Conservation (phyloP, 2,113 vertebrate species). For the Barbus barbus region DNA sequence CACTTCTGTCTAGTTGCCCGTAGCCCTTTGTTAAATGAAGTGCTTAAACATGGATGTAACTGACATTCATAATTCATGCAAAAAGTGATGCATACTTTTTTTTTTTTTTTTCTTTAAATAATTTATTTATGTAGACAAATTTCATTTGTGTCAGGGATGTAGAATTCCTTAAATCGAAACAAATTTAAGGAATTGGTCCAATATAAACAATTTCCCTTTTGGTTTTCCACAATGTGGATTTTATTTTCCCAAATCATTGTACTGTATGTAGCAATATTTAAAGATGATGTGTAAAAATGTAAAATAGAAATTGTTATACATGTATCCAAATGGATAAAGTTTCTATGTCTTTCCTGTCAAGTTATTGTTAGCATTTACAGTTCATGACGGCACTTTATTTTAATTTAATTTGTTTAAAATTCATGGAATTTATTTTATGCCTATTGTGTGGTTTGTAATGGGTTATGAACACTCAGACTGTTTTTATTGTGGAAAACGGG, state of each 20-base stretch:
- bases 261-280: conserved; percentile 79
- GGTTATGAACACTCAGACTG: conserved; percentile 28
- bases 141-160: conserved; percentile 48
- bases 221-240: conserved; percentile 72
- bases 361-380: conserved; percentile 67
- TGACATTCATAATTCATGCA: conserved; percentile 23
- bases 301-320: conserved; percentile 73
- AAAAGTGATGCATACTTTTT: conserved; percentile 40
- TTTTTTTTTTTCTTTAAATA: neutral
- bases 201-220: conserved; percentile 59
- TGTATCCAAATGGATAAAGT: conserved; percentile 69
- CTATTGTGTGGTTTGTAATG: conserved; percentile 39
- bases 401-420: conserved; percentile 36
- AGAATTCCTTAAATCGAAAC: conserved; percentile 15
- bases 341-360: conserved; percentile 67
- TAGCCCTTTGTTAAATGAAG: conserved; percentile 12
- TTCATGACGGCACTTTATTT: conserved; percentile 64
- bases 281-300: conserved; percentile 75
- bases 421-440: neutral
- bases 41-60: conserved; percentile 1
- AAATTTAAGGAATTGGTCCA: neutral
- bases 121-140: conserved; percentile 28
- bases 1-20: neutral
- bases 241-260: conserved; percentile 68
- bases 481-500: conserved; percentile 4